These are phyloP conservation scores for Meriones psammophilus DNA, from an alignment of 2,797 vertebrate genomes.

Conservation along the genomic window DNA sequence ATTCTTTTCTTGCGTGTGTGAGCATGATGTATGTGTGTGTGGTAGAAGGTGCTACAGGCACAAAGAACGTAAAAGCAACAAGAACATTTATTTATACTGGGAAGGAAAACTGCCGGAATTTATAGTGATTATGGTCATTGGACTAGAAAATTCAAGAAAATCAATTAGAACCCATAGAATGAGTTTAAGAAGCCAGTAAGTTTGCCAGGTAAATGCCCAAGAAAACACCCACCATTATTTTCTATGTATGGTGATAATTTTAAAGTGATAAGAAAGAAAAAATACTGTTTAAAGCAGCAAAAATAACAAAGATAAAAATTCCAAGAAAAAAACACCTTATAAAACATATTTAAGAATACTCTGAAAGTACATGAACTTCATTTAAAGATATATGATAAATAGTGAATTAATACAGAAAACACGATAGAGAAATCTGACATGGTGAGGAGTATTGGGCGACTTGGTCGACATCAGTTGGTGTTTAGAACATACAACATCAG, in stretches of 20 bases:
- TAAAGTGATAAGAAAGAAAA: neutral
- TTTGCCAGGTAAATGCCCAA: neutral
- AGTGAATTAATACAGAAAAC: neutral
- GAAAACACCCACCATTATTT: neutral
- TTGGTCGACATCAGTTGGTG: neutral
- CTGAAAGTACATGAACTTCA: neutral
- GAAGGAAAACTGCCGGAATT: neutral
- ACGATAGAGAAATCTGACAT: neutral
- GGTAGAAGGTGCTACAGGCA: neutral
- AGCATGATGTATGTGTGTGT: neutral
- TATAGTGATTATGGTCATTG: neutral
- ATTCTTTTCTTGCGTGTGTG: neutral
- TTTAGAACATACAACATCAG: neutral
- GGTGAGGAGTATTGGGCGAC: neutral
- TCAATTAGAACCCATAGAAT: neutral
- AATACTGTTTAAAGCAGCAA: neutral
- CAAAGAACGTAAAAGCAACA: neutral
- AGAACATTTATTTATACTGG: neutral
- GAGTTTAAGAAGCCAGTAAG: neutral
- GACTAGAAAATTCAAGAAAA: constrained; percentile 23
- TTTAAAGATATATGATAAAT: neutral
- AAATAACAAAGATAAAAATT: constrained; percentile 15
- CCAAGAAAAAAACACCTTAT: neutral
- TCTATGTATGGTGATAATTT: neutral
- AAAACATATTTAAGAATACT: constrained; percentile 1